Conservation (phyloP, 2,888 invertebrate species). For the Coleophora flavipennella region DNA sequence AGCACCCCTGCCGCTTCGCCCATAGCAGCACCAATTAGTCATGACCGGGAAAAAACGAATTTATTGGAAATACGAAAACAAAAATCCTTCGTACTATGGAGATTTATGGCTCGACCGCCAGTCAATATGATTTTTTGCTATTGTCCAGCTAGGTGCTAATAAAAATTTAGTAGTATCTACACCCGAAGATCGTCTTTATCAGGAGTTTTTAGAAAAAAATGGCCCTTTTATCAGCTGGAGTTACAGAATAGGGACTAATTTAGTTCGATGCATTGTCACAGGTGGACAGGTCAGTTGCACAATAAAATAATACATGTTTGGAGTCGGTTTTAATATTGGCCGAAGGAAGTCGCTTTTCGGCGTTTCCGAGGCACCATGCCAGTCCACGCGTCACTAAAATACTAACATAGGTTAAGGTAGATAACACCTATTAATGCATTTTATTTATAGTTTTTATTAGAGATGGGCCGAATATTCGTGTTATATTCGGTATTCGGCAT, state of each 20-base stretch:
- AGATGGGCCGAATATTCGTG: too few relatives aligned
- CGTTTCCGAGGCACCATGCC: too few relatives aligned
- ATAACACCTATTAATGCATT: too few relatives aligned
- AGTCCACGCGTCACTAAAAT: too few relatives aligned
- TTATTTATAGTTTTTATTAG: too few relatives aligned
- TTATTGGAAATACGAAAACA: constrained; percentile 45
- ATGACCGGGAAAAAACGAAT: constrained; percentile 41
- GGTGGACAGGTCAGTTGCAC: not conserved
- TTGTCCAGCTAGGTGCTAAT: constrained; percentile 50
- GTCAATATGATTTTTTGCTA: constrained; percentile 47
- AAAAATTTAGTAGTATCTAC: constrained; percentile 55
- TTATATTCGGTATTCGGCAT: too few relatives aligned
- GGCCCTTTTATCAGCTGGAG: constrained; percentile 22
- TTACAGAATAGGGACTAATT: constrained; percentile 10
- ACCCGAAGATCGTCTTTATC: constrained; percentile 36
- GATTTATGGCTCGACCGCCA: constrained; percentile 52
- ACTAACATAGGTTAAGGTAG: too few relatives aligned
- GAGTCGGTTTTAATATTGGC: too few relatives aligned
- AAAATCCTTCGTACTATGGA: constrained; percentile 38
- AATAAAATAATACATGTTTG: too few relatives aligned
- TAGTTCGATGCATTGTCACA: constrained; percentile 5
- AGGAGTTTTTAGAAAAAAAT: constrained; percentile 30
- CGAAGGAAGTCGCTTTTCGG: too few relatives aligned
- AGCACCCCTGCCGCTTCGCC: constrained; percentile 51
- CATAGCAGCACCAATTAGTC: constrained; percentile 58